Evolutionary conservation across 2,113 vertebrate species (phyloP), one percentile per base, ranked within the genome.

Genomic region (Melanostigma gelatinosum): DNA sequence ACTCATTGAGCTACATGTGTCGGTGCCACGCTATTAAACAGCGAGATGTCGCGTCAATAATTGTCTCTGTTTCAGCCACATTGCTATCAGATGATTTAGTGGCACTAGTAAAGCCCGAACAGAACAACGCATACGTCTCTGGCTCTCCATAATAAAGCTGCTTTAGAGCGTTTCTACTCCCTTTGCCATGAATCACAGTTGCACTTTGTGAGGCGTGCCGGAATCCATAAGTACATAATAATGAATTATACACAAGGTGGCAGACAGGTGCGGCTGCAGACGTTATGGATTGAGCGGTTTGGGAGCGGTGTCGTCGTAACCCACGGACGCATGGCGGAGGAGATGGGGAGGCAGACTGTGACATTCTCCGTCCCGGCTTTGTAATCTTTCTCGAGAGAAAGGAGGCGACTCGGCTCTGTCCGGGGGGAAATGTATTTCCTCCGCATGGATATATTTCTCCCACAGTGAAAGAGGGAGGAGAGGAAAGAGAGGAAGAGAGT

Each of bases 231-330:
- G 84, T 83, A 83, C 86, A 89, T 86, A 83, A 88, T 54, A 88
- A 92, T 89, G 85, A 91, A 86, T 89, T 86, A 87, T 83, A 80
- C 70, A 83, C 73, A 44, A 76, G 85, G 38, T 65, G 29, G 75
- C 73, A 71, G 84, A 82, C 87, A 77, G 78, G 55, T 72, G 79
- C 77, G 77, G 76, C 72, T 72, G 36, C 54, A 63, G 42, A 48
- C 62, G 0, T 69, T 81, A 86, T 82, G 79, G 89, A 89, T 70
- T 12, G 73, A 81, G 83, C 84, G 48, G 79, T 88, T 83, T 84
- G 72, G 73, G 79, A 82, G 77, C 27, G 52, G 27, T 82, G 84
- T 84, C 90, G 67, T 83, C 73, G 20, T 68, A 80, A 86, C 72
- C 86, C 77, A 71, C 66, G 63, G 81, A 82, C 29, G 66, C 38